phyloP scores from a whole-genome alignment of 1,140 invertebrate genomes.

The Littorina saxatilis region DNA sequence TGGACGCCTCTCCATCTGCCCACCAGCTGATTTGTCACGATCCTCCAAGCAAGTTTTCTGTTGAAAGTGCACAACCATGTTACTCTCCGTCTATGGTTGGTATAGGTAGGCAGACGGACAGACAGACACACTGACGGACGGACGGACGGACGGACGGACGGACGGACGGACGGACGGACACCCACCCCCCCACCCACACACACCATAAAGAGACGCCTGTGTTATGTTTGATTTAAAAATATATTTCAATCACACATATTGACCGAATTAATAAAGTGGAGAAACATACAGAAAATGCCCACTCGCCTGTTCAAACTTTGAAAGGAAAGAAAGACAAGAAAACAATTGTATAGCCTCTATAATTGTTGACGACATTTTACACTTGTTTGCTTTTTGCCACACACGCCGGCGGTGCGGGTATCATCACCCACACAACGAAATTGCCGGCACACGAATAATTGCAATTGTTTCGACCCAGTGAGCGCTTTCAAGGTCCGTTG shows the following conservation, averaged over 20 bases:
- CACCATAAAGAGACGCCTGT: too few relatives aligned
- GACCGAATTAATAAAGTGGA: neutral
- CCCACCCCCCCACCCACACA: neutral
- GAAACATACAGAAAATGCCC: neutral
- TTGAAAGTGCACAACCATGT: neutral
- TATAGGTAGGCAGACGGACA: neutral
- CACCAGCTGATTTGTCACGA: neutral
- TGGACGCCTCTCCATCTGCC: neutral
- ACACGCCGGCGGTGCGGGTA: neutral
- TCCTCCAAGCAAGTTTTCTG: neutral
- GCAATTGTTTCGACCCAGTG: neutral
- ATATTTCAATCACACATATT: too few relatives aligned
- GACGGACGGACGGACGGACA: neutral
- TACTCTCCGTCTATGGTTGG: neutral
- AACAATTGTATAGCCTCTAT: neutral
- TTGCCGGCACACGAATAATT: neutral
- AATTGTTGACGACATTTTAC: neutral
- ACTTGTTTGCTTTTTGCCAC: neutral
- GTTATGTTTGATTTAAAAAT: too few relatives aligned
- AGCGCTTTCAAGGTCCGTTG: constrained; percentile 1
- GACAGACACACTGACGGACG: neutral
- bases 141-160: neutral
- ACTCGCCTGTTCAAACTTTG: too few relatives aligned
- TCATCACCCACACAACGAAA: neutral
- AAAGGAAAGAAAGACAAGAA: neutral